Percentiles rank a stretch among this genome's conserved stretches.
These are phyloP conservation scores for Corythornis cristatus DNA, from an alignment of 2,113 vertebrate genomes.

Conservation along the genomic window DNA sequence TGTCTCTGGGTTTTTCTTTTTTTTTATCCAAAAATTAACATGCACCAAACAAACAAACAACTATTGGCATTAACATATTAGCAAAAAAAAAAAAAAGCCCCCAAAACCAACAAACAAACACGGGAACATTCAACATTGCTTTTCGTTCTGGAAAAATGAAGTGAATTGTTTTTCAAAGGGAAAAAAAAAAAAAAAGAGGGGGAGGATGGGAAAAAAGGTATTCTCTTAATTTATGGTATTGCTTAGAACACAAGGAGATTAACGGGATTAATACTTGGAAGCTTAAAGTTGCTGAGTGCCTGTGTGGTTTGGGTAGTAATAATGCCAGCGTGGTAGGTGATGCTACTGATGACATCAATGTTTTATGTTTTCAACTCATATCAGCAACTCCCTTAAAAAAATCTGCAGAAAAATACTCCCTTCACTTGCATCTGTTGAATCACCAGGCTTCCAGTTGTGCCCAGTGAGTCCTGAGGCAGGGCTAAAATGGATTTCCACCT, in stretches of 20 bases:
- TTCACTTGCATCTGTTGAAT: neutral
- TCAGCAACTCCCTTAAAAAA: neutral
- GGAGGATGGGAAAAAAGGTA: neutral
- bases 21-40: constrained; percentile 4
- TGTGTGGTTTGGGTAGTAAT: fast-evolving
- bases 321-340: fast-evolving
- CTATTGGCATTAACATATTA: neutral
- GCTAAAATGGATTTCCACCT: neutral
- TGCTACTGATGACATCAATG: neutral
- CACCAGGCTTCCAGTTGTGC: fast-evolving
- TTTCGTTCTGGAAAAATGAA: neutral
- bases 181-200: neutral
- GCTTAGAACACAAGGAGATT: neutral
- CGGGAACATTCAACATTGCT: neutral
- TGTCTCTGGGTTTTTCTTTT: neutral
- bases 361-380: neutral
- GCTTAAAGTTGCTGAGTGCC: neutral
- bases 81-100: neutral
- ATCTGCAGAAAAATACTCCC: neutral
- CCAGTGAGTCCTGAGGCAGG: neutral
- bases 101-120: no score
- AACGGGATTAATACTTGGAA: neutral
- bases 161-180: neutral
- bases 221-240: neutral
- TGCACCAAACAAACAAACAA: neutral